A percentile compares a stretch with the other conserved stretches of the same genome.
These are phyloP conservation scores for Smutsia gigantea DNA, from an alignment of 2,797 vertebrate genomes.

Conservation along the genomic window DNA sequence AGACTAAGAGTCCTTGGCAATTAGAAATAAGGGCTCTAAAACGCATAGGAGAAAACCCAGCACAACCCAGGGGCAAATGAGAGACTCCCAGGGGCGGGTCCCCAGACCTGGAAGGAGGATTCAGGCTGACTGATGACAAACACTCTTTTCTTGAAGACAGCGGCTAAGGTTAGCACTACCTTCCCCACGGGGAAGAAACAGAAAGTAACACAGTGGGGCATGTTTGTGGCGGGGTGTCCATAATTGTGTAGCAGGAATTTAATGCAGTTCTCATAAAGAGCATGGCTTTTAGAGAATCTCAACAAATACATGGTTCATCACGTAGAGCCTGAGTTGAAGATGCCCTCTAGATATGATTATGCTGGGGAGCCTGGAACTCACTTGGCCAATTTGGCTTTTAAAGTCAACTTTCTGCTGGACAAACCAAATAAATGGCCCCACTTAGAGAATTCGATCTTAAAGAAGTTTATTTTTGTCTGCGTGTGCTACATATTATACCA, in stretches of 20 bases:
- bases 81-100: neutral
- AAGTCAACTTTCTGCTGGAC: constrained; percentile 31
- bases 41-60: neutral
- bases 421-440: constrained; percentile 42
- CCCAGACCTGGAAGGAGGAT: neutral
- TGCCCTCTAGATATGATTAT: neutral
- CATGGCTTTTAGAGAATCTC: neutral
- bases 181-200: neutral
- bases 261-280: neutral
- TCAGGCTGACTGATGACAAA: neutral
- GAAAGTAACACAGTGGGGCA: fast-evolving
- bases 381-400: constrained; percentile 33
- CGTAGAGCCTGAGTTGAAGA: neutral
- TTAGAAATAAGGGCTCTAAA: neutral
- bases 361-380: neutral
- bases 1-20: neutral
- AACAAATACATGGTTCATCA: neutral
- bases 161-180: neutral
- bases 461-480: constrained; percentile 67
- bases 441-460: constrained; percentile 39
- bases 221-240: neutral
- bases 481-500: constrained; percentile 47
- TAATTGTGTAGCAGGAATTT: neutral
- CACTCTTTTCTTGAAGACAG: neutral
- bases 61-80: neutral